Conservation (phyloP, 2,797 vertebrate species). For the Tamandua tetradactyla region DNA sequence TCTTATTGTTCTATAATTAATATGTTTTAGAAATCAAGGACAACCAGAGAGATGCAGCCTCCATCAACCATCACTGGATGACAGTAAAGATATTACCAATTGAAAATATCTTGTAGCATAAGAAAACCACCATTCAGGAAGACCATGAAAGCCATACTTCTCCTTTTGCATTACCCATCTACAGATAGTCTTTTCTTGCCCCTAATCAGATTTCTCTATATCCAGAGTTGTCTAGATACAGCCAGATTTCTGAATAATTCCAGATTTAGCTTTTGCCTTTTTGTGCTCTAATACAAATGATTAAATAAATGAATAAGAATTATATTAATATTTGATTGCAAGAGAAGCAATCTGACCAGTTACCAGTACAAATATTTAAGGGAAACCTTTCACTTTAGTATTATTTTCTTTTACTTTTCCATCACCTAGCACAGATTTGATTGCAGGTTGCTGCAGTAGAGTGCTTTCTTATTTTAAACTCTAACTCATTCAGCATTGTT, state of each 20-base stretch:
- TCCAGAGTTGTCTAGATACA: background rate
- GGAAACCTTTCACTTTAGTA: background rate
- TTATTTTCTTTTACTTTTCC: background rate
- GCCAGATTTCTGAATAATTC: background rate
- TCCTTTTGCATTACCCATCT: background rate
- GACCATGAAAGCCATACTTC: background rate
- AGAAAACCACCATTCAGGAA: background rate
- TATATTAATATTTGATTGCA: background rate
- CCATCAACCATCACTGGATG: background rate
- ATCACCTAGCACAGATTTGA: background rate
- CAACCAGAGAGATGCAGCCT: background rate
- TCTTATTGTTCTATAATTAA: background rate
- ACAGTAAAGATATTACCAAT: background rate
- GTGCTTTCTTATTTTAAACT: background rate
- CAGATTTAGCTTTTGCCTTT: background rate
- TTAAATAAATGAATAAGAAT: background rate
- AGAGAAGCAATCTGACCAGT: background rate
- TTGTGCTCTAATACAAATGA: background rate
- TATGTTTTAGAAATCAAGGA: background rate
- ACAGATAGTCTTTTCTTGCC: background rate
- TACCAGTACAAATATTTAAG: background rate
- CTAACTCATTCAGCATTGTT: background rate
- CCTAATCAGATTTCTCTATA: background rate
- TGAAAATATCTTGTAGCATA: background rate
- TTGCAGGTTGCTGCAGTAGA: background rate